A percentile compares a stretch with the other conserved stretches of the same genome.
Conservation (phyloP, 2,113 vertebrate species). For the Calonectris borealis region DNA sequence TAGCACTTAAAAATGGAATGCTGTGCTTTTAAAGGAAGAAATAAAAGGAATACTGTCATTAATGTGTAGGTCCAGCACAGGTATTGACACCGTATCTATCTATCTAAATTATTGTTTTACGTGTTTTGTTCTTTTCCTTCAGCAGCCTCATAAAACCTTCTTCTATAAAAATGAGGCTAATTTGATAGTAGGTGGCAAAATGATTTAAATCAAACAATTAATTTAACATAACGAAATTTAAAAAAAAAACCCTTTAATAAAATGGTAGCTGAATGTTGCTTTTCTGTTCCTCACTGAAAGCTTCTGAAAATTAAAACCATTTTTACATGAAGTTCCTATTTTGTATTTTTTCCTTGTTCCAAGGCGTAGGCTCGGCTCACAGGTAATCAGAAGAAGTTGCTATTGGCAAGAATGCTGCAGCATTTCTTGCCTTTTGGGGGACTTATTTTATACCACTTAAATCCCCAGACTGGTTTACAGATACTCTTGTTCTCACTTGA, state of each 20-base stretch:
- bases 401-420: not conserved
- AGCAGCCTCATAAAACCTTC: not conserved
- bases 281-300: not conserved
- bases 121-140: not conserved
- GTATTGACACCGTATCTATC: not conserved
- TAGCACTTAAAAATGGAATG: not conserved
- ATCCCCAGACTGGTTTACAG: not conserved
- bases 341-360: not conserved
- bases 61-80: not conserved
- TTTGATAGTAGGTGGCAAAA: not conserved
- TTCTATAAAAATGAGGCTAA: not conserved
- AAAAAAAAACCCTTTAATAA: not conserved
- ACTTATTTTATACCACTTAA: not conserved
- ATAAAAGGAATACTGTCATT: not conserved
- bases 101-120: not conserved
- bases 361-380: not conserved
- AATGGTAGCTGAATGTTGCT: not conserved
- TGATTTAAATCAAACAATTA: not conserved
- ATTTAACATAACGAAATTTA: not conserved
- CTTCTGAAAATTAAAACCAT: not conserved
- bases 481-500: not conserved
- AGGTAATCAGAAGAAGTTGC: not conserved
- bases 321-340: not conserved
- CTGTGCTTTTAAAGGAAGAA: not conserved
- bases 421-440: not conserved